Conservation (phyloP, 37 sponge, comb jelly and placozoan species). For the Halisarca cf. caerulea region DNA sequence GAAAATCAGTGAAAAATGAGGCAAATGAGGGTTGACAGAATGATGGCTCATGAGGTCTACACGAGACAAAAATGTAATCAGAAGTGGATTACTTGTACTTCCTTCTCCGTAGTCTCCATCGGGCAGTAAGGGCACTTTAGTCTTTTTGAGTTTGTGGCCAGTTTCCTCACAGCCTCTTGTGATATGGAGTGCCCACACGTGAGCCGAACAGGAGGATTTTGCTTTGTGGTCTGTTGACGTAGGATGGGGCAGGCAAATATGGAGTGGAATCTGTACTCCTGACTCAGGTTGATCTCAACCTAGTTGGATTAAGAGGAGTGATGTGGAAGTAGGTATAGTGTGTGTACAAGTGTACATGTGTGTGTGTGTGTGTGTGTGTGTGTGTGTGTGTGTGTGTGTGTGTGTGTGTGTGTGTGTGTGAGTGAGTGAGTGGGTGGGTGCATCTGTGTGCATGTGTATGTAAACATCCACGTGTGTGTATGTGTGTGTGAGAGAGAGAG, state of each 20-base stretch:
- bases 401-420: not conserved
- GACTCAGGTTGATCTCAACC: conserved; percentile 69
- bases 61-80: conserved; percentile 29
- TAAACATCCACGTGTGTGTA: too few relatives aligned
- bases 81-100: conserved; percentile 78
- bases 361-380: not conserved
- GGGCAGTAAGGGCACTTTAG: conserved; percentile 99
- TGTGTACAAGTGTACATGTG: not conserved
- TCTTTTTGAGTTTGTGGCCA: conserved; percentile 51
- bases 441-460: not conserved
- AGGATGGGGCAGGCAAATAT: conserved; percentile 97
- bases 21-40: too few relatives aligned
- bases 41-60: not conserved
- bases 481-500: not conserved
- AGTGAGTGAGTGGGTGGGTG: not conserved
- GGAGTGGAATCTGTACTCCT: conserved; percentile 80
- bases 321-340: conserved; percentile 8
- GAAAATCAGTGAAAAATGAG: too few relatives aligned
- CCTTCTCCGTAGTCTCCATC: conserved; percentile 76
- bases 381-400: not conserved
- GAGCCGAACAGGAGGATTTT: conserved; percentile 91
- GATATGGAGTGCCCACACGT: conserved; percentile 96
- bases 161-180: conserved; percentile 87
- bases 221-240: conserved; percentile 70
- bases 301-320: not conserved